Conservation (phyloP, 2,888 invertebrate species). For the Plagodis pulveraria region DNA sequence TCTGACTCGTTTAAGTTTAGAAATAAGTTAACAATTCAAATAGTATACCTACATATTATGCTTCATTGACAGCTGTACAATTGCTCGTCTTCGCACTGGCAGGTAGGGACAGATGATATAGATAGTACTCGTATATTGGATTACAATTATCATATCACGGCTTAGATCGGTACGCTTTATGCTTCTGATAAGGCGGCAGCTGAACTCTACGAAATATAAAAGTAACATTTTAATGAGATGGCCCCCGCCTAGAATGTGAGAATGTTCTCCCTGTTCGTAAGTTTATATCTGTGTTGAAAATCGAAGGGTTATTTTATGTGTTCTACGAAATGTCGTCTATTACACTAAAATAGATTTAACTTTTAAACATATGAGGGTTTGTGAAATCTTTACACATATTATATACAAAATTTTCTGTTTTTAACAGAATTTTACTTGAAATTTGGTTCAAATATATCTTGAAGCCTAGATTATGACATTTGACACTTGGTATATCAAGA, state of each 20-base stretch:
- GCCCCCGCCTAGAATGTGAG: conserved; percentile 63
- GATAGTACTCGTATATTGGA: conserved; percentile 68
- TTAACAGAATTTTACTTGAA: too few relatives aligned
- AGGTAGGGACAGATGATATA: conserved; percentile 57
- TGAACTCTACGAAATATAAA: conserved; percentile 67
- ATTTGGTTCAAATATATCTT: too few relatives aligned
- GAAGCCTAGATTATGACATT: too few relatives aligned
- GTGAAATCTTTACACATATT: too few relatives aligned
- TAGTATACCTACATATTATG: neutral
- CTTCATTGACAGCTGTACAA: conserved; percentile 14
- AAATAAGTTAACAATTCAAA: conserved; percentile 41
- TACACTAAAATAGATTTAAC: conserved; percentile 29
- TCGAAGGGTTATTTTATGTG: conserved; percentile 58
- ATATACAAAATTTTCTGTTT: too few relatives aligned
- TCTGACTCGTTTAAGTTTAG: conserved; percentile 47
- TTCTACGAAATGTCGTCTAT: conserved; percentile 39
- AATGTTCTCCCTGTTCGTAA: conserved; percentile 51
- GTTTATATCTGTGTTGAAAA: conserved; percentile 59
- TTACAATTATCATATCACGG: conserved; percentile 77
- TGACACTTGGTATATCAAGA: too few relatives aligned
- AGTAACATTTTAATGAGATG: conserved; percentile 75
- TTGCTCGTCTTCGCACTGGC: conserved; percentile 33
- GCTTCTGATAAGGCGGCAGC: conserved; percentile 71
- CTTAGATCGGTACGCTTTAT: conserved; percentile 70
- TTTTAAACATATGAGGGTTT: too few relatives aligned